Evolutionary conservation across 2,113 vertebrate genomes (phyloP).

Genomic region (Engystomops pustulosus): DNA sequence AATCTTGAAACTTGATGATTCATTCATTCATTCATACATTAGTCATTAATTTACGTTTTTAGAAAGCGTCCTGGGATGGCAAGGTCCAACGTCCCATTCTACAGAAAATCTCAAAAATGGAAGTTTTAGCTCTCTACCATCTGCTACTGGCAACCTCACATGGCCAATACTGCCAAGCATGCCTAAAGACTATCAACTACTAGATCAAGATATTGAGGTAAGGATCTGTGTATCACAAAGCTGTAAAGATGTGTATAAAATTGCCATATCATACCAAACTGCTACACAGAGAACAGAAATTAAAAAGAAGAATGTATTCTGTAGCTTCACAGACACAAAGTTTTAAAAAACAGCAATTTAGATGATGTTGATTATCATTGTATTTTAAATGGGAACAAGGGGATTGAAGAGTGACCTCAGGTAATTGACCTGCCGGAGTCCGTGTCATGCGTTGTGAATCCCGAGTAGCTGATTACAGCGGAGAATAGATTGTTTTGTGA

Average conservation of each 20-base stretch:
- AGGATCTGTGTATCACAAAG: conserved; percentile 59
- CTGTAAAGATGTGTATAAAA: neutral
- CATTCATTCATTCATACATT: neutral
- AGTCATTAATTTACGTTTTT: conserved; percentile 73
- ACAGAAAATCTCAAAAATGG: conserved; percentile 86
- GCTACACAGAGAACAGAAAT: neutral
- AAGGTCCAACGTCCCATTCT: conserved; percentile 86
- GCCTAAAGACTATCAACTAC: conserved; percentile 72
- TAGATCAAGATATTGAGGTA: conserved; percentile 81
- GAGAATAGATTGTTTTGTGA: neutral
- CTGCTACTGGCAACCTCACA: conserved; percentile 76
- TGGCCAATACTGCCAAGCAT: conserved; percentile 81
- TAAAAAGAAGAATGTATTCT: neutral
- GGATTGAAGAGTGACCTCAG: neutral
- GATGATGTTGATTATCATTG: neutral
- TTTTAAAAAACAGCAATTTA: neutral
- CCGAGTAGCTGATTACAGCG: neutral
- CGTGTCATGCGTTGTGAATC: neutral
- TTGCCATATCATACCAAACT: neutral
- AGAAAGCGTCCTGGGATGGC: conserved; percentile 91
- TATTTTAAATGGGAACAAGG: neutral
- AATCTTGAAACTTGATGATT: no score
- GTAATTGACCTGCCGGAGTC: neutral
- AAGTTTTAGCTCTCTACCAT: conserved; percentile 79
- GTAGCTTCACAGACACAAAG: neutral